Evolutionary conservation across 2,113 vertebrate species (phyloP).

Genomic region (Macheiramphus alcinus): DNA sequence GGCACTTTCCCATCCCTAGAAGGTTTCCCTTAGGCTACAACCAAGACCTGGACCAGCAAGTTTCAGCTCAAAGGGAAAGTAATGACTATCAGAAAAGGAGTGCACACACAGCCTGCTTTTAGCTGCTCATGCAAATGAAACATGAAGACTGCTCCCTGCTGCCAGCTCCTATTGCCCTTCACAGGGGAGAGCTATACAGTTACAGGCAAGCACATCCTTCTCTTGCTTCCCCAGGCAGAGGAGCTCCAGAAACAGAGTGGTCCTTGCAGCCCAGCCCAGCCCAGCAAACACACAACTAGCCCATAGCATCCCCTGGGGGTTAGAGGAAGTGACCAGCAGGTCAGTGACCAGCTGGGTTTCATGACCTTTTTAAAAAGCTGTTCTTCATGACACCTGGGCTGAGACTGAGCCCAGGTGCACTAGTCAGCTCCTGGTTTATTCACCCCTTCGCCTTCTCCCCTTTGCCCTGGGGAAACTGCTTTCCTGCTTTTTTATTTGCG

Average conservation of each 20-base stretch:
- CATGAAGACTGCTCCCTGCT: background rate
- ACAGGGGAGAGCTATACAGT: background rate
- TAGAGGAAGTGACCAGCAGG: background rate
- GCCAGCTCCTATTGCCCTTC: background rate
- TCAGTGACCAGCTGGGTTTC: background rate
- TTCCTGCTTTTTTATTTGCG: background rate
- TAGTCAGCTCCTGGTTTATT: background rate
- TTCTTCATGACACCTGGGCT: background rate
- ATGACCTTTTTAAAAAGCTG: background rate
- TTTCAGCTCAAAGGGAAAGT: background rate
- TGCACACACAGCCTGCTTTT: fast-evolving
- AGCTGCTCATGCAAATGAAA: background rate
- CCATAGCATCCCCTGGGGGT: background rate
- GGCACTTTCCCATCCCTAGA: background rate
- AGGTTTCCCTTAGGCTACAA: background rate
- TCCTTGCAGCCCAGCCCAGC: background rate
- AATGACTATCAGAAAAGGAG: background rate
- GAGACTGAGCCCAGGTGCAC: background rate
- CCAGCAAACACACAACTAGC: background rate
- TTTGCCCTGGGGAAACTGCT: background rate
- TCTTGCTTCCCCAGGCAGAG: background rate
- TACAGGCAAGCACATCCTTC: background rate
- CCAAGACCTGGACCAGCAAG: background rate
- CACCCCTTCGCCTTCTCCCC: background rate
- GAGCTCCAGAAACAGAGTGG: no score